Evolutionary conservation across 1,140 invertebrate genomes (phyloP), one percentile per base, ranked within the genome.

Genomic region (Antheraea pernyi): DNA sequence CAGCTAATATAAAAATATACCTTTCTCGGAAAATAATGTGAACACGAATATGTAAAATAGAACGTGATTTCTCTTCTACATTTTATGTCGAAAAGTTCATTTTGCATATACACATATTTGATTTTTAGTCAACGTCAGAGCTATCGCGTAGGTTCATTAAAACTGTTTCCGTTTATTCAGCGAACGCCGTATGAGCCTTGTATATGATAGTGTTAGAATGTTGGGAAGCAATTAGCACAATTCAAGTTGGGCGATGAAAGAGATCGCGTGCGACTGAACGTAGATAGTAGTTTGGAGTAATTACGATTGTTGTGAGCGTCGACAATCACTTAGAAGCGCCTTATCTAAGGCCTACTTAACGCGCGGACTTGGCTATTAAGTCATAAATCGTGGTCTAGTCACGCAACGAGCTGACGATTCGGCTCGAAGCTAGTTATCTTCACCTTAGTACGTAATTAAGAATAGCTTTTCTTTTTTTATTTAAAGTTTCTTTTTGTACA

Each of bases 271-370:
- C 81, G 75, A 73, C 70, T 73, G 70, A 76, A 65, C 79, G 80
- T 76, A 91, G 88, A 91, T 90, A 91, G 81, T 80, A 85, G 84
- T 88, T 90, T 86, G 79, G 85, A 89, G 81, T 88, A 89, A 90
- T 91, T 91, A 89, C 86, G 84, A 88, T 91, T 90, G 89, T 90
- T 90, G 88, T 89, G 88, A 88, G 81, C 81, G 79, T 87, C 89
- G 88, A 91, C 89, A 91, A 89, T 91, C 89, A 91, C 88, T 91
- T 91, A 90, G 86, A 86, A 82, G 81, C 84, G 85, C 85, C 89
- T 90, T 91, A 91, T 91, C 89, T 91, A 88, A 91, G 85, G 73
- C 84, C 82, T 91, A 88, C 86, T 91, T 91, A 88, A 84, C 83
- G 83, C 81, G 72, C 81, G 72, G 79, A 82, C 84, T 84, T 73